Conservation (phyloP, 1,140 invertebrate genomes). For the Hetaerina americana region DNA sequence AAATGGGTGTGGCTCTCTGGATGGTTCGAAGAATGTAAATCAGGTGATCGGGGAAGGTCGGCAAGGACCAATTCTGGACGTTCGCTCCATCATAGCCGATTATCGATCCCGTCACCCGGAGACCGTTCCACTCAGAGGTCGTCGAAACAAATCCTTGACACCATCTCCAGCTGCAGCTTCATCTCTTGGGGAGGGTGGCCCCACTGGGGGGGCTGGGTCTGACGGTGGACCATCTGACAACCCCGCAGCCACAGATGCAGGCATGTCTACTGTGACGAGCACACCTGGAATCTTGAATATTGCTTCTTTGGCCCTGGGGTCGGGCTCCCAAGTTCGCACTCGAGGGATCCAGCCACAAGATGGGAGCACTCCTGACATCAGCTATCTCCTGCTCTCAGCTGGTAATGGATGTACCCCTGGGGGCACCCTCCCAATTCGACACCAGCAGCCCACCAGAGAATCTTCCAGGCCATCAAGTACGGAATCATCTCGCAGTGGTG, state of each 20-base stretch:
- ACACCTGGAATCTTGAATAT: constrained; percentile 21
- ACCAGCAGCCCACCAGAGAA: constrained; percentile 12
- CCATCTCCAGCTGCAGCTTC: neutral
- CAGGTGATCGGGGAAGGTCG: constrained; percentile 44
- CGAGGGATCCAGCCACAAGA: constrained; percentile 18
- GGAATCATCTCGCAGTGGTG: constrained; percentile 36
- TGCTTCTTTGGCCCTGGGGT: constrained; percentile 25
- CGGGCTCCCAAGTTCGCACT: constrained; percentile 29
- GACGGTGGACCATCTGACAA: constrained; percentile 25
- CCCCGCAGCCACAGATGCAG: neutral
- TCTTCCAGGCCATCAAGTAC: constrained; percentile 36
- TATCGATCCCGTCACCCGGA: constrained; percentile 60
- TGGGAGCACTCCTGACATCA: constrained; percentile 14
- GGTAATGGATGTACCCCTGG: neutral
- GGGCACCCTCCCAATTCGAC: neutral
- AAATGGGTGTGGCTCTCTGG: neutral
- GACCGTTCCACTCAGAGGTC: constrained; percentile 46
- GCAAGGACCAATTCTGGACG: constrained; percentile 62
- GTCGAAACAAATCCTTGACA: constrained; percentile 28
- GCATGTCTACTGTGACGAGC: neutral
- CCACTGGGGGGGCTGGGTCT: constrained; percentile 24
- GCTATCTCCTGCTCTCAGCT: constrained; percentile 10
- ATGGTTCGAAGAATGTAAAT: constrained; percentile 15
- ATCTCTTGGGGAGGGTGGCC: constrained; percentile 15
- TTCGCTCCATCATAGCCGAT: constrained; percentile 69